A percentile compares a stretch with the other conserved stretches of the same genome.
phyloP scores from a whole-genome alignment of 2,113 vertebrate species.

The Rynchops niger region DNA sequence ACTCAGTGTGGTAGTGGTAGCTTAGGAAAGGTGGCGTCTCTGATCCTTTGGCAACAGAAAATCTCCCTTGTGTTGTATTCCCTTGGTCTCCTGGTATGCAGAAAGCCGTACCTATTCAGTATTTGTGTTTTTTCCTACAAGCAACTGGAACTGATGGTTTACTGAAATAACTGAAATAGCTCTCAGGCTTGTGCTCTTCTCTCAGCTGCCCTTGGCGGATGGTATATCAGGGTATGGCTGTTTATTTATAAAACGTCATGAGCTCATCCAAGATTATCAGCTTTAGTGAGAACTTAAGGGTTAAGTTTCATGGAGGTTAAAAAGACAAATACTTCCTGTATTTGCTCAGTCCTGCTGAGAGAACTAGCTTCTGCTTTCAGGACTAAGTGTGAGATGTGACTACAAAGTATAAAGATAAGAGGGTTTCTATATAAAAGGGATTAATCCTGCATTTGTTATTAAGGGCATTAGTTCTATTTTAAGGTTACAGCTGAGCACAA shows the following conservation, averaged over 20 bases:
- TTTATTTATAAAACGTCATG: background rate
- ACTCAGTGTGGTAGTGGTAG: background rate
- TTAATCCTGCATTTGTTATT: background rate
- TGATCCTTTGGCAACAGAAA: background rate
- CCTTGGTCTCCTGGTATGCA: background rate
- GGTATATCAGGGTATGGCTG: background rate
- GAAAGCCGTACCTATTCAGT: background rate
- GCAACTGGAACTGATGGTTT: background rate
- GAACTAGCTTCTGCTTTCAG: background rate
- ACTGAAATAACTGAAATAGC: background rate
- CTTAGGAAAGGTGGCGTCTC: background rate
- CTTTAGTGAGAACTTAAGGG: background rate
- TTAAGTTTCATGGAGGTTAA: background rate
- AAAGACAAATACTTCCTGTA: background rate
- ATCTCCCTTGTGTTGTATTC: background rate
- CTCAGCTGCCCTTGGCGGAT: background rate
- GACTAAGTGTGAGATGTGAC: background rate
- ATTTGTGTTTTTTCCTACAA: background rate
- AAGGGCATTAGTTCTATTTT: background rate
- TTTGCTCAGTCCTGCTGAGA: background rate
- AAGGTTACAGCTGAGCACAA: background rate
- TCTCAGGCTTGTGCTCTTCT: background rate
- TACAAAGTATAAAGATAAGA: background rate
- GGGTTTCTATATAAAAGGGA: background rate
- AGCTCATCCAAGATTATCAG: background rate